Evolutionary conservation across 1,140 invertebrate species (phyloP).

Genomic region (Arion vulgaris): DNA sequence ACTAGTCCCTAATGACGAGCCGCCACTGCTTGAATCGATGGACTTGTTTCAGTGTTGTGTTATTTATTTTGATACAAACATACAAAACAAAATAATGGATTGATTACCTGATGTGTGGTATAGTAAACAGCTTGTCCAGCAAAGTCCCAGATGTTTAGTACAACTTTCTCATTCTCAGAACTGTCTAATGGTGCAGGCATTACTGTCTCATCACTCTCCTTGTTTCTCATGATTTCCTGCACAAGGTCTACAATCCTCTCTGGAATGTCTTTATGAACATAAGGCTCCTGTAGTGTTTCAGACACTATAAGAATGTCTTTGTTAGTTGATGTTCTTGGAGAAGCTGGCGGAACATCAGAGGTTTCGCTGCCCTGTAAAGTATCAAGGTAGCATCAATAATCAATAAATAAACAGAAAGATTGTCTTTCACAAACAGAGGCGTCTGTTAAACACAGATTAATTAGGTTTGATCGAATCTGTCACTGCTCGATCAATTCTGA

Average conservation of each 20-base stretch:
- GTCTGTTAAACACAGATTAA: no score
- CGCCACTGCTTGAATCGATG: no score
- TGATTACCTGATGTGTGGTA: slow-evolving; percentile 70
- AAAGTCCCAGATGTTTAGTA: slow-evolving; percentile 73
- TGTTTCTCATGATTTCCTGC: slow-evolving; percentile 54
- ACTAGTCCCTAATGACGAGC: no score
- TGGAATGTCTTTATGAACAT: slow-evolving; percentile 43
- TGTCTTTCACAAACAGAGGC: no score
- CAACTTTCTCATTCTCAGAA: slow-evolving; percentile 44
- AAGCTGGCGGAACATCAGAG: background rate
- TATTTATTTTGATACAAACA: background rate
- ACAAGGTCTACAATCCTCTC: slow-evolving; percentile 62
- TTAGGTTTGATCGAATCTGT: no score
- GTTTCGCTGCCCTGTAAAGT: background rate
- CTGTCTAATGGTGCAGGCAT: slow-evolving; percentile 32
- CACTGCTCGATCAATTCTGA: no score
- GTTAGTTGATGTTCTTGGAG: background rate
- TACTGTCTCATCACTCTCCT: slow-evolving; percentile 35
- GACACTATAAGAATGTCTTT: slow-evolving; percentile 22
- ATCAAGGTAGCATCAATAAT: background rate
- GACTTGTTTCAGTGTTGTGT: no score
- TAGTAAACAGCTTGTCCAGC: slow-evolving; percentile 70
- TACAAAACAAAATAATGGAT: no score
- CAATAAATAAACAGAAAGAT: no score
- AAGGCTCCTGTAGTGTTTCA: background rate